phyloP scores from a whole-genome alignment of 2,888 invertebrate genomes.

The Limnephilus rhombicus region DNA sequence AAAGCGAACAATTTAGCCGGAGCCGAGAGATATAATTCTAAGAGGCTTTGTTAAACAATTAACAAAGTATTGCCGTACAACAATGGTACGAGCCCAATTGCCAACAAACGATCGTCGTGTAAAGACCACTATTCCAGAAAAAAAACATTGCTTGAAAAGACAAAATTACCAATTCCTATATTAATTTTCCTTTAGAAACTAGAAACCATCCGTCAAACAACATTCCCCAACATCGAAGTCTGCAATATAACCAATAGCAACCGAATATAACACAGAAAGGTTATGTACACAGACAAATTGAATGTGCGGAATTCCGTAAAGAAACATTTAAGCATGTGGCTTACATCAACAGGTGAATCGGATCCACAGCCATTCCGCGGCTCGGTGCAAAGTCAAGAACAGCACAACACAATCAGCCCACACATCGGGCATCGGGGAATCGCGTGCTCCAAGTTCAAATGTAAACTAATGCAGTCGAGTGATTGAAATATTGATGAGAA shows the following conservation, averaged over 20 bases:
- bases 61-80: background rate
- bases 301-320: background rate
- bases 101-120: background rate
- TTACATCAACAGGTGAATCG: background rate
- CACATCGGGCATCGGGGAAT: background rate
- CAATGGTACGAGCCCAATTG: background rate
- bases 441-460: background rate
- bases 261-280: background rate
- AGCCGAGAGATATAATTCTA: too few relatives aligned
- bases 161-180: background rate
- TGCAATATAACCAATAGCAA: background rate
- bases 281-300: background rate
- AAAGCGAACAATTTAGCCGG: too few relatives aligned
- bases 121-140: background rate
- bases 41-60: background rate
- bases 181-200: background rate
- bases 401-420: background rate
- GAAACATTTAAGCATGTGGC: background rate
- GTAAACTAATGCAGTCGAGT: background rate
- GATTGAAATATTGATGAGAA: background rate
- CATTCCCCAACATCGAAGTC: background rate
- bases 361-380: background rate
- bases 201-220: background rate
- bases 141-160: background rate
- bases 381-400: background rate